These are phyloP conservation scores for Protobothrops flavoviridis DNA, from an alignment of 2,113 vertebrate genomes.

Conservation along the genomic window DNA sequence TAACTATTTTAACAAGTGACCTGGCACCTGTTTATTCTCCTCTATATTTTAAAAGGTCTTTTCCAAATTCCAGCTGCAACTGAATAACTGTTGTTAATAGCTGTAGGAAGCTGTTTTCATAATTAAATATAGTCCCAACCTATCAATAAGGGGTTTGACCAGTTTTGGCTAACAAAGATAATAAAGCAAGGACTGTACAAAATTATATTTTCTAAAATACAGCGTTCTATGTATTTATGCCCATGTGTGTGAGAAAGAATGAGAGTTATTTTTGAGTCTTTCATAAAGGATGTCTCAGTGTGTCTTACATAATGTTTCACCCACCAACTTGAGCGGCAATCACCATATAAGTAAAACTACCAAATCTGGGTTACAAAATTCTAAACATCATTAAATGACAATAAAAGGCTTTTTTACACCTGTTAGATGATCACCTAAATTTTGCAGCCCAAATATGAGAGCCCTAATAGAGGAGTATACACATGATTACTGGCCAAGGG, in stretches of 20 bases:
- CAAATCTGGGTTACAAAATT: background rate
- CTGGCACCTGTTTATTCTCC: conserved; percentile 10
- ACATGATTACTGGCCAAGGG: background rate
- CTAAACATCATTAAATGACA: background rate
- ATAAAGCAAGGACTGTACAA: background rate
- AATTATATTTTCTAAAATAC: background rate
- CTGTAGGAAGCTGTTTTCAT: background rate
- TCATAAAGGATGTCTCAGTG: background rate
- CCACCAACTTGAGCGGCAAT: background rate
- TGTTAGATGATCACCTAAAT: background rate
- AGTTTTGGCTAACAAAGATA: background rate
- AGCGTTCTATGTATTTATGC: background rate
- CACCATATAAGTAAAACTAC: background rate
- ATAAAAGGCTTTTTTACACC: background rate
- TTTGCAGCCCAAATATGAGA: background rate
- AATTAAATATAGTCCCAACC: background rate
- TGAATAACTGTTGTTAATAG: background rate
- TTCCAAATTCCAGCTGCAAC: background rate
- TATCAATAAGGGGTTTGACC: background rate
- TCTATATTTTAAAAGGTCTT: background rate
- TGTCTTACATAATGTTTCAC: background rate
- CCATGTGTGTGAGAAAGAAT: background rate
- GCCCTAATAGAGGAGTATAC: background rate
- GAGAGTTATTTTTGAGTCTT: background rate
- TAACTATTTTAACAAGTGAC: conserved; percentile 17